Conservation (phyloP, 2,113 vertebrate genomes). For the Cebus imitator region DNA sequence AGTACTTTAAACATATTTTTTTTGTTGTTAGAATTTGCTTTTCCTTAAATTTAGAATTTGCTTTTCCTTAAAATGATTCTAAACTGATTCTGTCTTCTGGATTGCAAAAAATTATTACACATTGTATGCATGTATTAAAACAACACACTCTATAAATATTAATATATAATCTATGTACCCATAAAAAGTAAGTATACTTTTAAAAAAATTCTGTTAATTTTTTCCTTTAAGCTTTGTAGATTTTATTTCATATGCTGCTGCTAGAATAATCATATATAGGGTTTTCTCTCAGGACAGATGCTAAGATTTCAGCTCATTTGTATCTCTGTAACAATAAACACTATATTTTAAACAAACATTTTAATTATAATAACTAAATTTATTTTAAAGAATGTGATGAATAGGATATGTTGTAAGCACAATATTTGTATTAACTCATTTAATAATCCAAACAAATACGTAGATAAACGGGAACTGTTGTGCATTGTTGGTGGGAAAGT, state of each 20-base stretch:
- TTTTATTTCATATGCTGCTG: not conserved
- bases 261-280: not conserved
- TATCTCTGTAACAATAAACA: not conserved
- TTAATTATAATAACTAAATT: not conserved
- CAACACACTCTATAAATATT: too few species aligned
- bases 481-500: not conserved
- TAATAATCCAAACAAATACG: not conserved
- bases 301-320: not conserved
- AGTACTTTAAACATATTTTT: not conserved
- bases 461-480: not conserved
- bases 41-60: not conserved
- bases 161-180: too few species aligned
- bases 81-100: not conserved
- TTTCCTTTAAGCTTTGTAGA: not conserved
- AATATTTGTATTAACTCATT: not conserved
- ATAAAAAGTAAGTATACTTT: too few species aligned
- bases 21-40: not conserved
- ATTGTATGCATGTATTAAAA: too few species aligned
- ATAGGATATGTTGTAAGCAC: not conserved
- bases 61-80: not conserved
- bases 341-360: not conserved
- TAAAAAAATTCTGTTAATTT: not conserved
- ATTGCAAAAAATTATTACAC: not conserved
- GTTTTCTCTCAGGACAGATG: not conserved
- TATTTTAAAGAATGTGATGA: not conserved